Base-by-base conservation (phyloP, 2,888 invertebrate species). In the Andrena bicolor region DNA sequence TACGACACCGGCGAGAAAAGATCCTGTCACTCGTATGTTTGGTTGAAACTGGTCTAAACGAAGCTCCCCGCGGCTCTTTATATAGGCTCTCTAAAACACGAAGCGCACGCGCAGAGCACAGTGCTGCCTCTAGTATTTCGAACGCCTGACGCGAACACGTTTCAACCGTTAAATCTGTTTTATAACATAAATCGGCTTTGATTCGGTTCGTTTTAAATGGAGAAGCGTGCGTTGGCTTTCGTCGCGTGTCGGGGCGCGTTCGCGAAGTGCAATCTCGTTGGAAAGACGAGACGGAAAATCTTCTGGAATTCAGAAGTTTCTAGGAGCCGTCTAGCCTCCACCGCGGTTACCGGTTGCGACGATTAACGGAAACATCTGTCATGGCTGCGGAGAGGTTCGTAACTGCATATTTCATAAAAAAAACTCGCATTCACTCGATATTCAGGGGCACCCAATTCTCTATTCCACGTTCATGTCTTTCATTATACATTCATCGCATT, bases 21-120 rank as follows among this genome's bases (percentile, higher is more conserved):
- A 20, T 13, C 0, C 48, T 7, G 8, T 20, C 1, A 8, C 20
- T 16, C 1, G 0, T 35, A 56, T n/a, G 10, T 63, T 79, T 60
- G 53, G 58, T 76, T 70, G 60, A 35, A 73, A 81, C 69, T 87
- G 66, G 16, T 20, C 16, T 20, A 16, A 51, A 78, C 32, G 51
- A 56, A 60, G 58, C 73, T 72, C 53, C 68, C 8, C 76, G 73
- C 69, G 68, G 8, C 65, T 70, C 58, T 30, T 90, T 92, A 90
- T 92, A 92, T 92, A 92, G 80, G 58, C 30, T 20, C 28, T 0
- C 7, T 0, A 2, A 32, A 49, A 26, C 16, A 6, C 13, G 5
- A 13, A 58, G 81, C 88, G 88, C 90, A 86, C 78, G 89, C 91
- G 90, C 80, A 48, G 0, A 30, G 8, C 13, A 4, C 70, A 82